Base-by-base conservation (phyloP, 2,113 vertebrate genomes). In the Amblyopsis rosae region DNA sequence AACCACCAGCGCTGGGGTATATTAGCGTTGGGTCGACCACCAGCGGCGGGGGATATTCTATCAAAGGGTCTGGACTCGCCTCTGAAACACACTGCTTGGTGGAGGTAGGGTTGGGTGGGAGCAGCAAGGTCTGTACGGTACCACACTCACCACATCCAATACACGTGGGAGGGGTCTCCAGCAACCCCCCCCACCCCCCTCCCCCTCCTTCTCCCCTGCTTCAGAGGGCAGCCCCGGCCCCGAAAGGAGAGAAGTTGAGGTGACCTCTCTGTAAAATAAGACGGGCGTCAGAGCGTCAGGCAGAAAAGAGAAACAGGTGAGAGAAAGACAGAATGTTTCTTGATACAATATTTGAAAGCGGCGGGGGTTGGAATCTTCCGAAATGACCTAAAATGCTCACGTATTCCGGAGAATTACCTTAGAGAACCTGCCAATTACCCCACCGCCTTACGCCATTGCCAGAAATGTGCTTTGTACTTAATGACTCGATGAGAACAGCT, bases 161-260 rank as follows among this genome's bases (percentile, higher is more conserved):
- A 89, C 65, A 80, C 64, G 56, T 80, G 65, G 72, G 77, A 64
- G 69, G 81, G 69, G 69, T 77, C 73, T 75, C 73, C 81, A 79
- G 70, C 69, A 53, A 6, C 2, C 60, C 49, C 13, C 26, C 87
- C 70, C 63, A 73, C 79, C 72, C 57, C 58, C 12, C 35, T 10
- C 10, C 53, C 19, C 33, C 59, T 10, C 33, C 15, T 15, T 12
- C n/a, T 63, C 48, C 63, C 56, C 63, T 76, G 65, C 77, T 80
- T 90, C 85, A 93, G 83, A 94, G 90, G 83, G 92, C 92, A 33
- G 92, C 92, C 87, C 93, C 93, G 9, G 91, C 88, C 77, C 93
- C 93, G 70, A 93, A 94, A 4, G 92, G 92, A 82, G 93, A 94
- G 89, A 93, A 94, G 91, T 93, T 93, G 82, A 94, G 93, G 82